Percentiles rank a stretch among this genome's conserved stretches.
Evolutionary conservation across 2,113 vertebrate genomes (phyloP).

Genomic region (Cathartes aura): DNA sequence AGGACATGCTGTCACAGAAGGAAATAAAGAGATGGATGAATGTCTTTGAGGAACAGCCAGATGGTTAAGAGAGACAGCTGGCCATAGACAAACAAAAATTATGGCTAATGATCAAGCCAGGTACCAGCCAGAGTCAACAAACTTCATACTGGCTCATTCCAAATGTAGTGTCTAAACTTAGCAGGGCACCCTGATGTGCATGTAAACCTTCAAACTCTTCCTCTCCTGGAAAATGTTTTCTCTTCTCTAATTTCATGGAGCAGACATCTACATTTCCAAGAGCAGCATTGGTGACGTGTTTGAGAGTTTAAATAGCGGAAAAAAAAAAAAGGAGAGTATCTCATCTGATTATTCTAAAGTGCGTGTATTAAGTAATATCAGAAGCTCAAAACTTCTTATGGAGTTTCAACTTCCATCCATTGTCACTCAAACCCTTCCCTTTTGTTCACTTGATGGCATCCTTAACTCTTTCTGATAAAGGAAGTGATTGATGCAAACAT

Average conservation of each 20-base stretch:
- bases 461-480: not conserved
- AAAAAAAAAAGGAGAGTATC: not conserved
- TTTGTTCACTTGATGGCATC: not conserved
- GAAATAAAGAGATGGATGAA: constrained; percentile 3
- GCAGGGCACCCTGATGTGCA: not conserved
- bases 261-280: not conserved
- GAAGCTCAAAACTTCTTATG: not conserved
- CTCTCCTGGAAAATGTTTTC: not conserved
- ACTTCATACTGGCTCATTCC: not conserved
- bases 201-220: not conserved
- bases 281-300: not conserved
- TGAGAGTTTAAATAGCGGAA: not conserved
- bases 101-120: constrained; percentile 6
- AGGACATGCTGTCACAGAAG: not conserved
- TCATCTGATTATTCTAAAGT: not conserved
- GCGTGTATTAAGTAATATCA: not conserved
- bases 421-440: not conserved
- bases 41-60: constrained; percentile 9
- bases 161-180: not conserved
- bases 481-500: not conserved
- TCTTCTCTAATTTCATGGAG: not conserved
- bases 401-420: not conserved
- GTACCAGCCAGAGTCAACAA: constrained; percentile 37
- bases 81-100: constrained; percentile 5
- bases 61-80: not conserved